These are phyloP conservation scores for Andrena hattorfiana DNA, from an alignment of 2,888 invertebrate species.

Conservation along the genomic window DNA sequence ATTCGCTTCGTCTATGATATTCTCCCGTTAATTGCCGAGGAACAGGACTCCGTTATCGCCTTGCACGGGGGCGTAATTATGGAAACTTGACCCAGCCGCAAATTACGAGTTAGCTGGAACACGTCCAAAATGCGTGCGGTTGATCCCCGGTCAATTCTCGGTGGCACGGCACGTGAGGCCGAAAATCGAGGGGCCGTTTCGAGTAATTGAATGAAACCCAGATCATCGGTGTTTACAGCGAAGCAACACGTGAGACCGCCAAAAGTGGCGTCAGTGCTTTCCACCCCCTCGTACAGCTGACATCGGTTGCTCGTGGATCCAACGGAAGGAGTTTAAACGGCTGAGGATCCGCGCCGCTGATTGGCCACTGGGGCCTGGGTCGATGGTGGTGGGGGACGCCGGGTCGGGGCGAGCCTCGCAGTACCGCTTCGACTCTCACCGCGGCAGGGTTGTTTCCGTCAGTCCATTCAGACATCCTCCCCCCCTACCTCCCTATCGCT, in stretches of 20 bases:
- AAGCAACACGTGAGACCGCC: constrained; percentile 74
- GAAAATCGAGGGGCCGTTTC: constrained; percentile 12
- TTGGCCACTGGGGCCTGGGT: constrained; percentile 76
- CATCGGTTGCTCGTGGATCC: constrained; percentile 51
- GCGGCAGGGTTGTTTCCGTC: constrained; percentile 49
- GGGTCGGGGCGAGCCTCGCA: constrained; percentile 77
- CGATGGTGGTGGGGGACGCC: constrained; percentile 81
- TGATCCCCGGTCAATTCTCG: not conserved
- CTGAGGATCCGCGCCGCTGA: constrained; percentile 66
- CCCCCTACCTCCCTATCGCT: not conserved
- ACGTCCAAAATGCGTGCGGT: not conserved
- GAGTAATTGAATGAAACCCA: constrained; percentile 51
- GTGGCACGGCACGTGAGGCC: not conserved
- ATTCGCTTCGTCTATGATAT: not conserved
- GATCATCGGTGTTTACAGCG: constrained; percentile 66
- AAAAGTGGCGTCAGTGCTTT: constrained; percentile 48
- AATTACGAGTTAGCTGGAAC: constrained; percentile 1
- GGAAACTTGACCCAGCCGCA: constrained; percentile 4
- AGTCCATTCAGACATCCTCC: not conserved
- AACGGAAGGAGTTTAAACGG: constrained; percentile 62
- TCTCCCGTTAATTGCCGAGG: not conserved
- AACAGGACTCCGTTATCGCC: not conserved
- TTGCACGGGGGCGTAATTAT: not conserved
- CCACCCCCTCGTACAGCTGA: constrained; percentile 40
- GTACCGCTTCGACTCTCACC: constrained; percentile 82